Base-by-base conservation (phyloP, 2,113 vertebrate species). In the Percopsis transmontana region DNA sequence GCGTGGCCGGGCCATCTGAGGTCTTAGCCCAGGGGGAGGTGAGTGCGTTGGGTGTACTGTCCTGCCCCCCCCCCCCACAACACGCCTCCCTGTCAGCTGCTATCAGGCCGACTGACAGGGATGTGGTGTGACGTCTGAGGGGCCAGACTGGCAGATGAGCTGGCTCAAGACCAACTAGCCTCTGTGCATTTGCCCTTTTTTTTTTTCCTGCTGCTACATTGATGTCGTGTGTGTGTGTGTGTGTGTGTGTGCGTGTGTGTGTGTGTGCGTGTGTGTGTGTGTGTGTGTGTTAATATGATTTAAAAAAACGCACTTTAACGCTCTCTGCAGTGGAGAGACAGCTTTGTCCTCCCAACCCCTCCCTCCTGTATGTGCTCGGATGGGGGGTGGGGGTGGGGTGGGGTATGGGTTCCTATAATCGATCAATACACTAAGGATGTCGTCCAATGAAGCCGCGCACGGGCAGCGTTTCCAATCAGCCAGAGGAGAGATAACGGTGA, bases 161-260 rank as follows among this genome's bases (percentile, higher is more conserved):
- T 87, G 81, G 81, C 83, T 78, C 82, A 90, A 88, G 83, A 87
- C 82, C 86, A 84, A 85, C 80, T 76, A 82, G 62, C 87, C 84
- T 79, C 77, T 75, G 77, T 73, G 85, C 77, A 81, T 83, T 84
- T 82, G 85, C 72, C 79, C 75, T 41, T 82, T 83, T 52, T 52
- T 27, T 23, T 2, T 85, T 81, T 68, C 59, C 77, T 68, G 78
- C 78, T 1, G 61, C 77, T 61, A 69, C 60, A 40, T 71, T 62
- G 76, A 77, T 77, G 81, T 77, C 65, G 58, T 66, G 65, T 52
- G 48, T 24, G 50, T 39, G 47, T 63, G 61, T 8, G 24, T 18
- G 55, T 48, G 57, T 5, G 53, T 55, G 54, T 74, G 63, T 20
- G 20, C 68, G 68, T 48, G 52, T 20, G 27, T 48, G 44, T 62